Percentiles rank a stretch among this genome's conserved stretches.
Evolutionary conservation across 2,888 invertebrate genomes (phyloP).

Genomic region (Gymnocheta viridis): DNA sequence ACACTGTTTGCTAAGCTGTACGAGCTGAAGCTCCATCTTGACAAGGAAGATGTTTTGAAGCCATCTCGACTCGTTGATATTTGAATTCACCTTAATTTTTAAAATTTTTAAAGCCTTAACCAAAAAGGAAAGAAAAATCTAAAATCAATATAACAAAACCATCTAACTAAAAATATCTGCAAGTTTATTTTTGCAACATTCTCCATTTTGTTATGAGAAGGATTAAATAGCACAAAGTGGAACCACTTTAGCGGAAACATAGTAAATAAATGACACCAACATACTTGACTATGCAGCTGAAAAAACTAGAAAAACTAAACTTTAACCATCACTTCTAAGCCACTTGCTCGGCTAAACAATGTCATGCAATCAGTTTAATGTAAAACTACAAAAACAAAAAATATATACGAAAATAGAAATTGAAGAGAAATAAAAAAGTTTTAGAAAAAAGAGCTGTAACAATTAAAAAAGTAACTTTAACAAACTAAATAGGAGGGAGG

Average conservation of each 20-base stretch:
- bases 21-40: too few species aligned
- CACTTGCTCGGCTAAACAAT: constrained; percentile 71
- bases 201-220: constrained; percentile 57
- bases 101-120: background rate
- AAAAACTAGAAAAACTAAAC: constrained; percentile 59
- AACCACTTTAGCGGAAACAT: constrained; percentile 73
- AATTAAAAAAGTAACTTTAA: constrained; percentile 68
- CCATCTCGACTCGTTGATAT: background rate
- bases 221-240: constrained; percentile 74
- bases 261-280: constrained; percentile 71
- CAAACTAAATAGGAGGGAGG: background rate
- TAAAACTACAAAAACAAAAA: constrained; percentile 52
- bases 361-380: constrained; percentile 70
- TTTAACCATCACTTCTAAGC: constrained; percentile 70
- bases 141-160: constrained; percentile 56
- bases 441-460: constrained; percentile 60
- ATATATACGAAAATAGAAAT: constrained; percentile 37
- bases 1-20: too few species aligned
- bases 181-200: constrained; percentile 18
- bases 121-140: background rate
- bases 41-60: too few species aligned
- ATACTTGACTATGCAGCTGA: constrained; percentile 49
- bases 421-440: constrained; percentile 45
- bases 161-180: constrained; percentile 50
- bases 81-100: background rate